Conservation (phyloP, 1,140 invertebrate genomes). For the Neotoxoptera formosana region DNA sequence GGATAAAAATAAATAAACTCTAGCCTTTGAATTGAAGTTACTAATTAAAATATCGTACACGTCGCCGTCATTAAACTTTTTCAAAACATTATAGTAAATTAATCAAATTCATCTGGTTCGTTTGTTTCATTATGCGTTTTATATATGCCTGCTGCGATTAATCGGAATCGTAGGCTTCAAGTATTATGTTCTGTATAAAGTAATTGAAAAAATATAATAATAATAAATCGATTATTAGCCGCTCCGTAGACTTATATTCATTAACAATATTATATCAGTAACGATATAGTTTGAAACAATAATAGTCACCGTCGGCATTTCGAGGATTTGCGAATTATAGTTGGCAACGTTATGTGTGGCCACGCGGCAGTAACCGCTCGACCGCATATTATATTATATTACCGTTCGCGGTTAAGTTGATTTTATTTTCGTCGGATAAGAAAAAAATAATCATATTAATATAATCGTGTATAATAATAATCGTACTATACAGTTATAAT, state of each 20-base stretch:
- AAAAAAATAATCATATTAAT: background rate
- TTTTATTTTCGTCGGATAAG: background rate
- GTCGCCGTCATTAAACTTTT: background rate
- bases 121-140: conserved; percentile 1
- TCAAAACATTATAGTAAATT: conserved; percentile 1
- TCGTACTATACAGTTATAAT: too few species aligned
- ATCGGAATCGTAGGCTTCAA: conserved; percentile 12
- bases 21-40: background rate
- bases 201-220: background rate
- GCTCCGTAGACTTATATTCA: background rate
- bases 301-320: background rate
- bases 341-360: background rate
- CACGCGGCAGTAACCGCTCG: background rate
- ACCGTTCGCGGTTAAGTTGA: background rate
- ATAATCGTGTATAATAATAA: background rate
- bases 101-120: background rate
- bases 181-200: background rate
- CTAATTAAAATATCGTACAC: background rate
- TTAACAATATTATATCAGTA: conserved; percentile 3
- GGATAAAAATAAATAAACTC: background rate
- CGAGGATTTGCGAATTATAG: background rate
- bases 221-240: background rate
- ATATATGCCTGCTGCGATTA: background rate
- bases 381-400: background rate
- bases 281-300: background rate